Conservation (phyloP, 2,797 vertebrate species). For the Margarornis squamiger region DNA sequence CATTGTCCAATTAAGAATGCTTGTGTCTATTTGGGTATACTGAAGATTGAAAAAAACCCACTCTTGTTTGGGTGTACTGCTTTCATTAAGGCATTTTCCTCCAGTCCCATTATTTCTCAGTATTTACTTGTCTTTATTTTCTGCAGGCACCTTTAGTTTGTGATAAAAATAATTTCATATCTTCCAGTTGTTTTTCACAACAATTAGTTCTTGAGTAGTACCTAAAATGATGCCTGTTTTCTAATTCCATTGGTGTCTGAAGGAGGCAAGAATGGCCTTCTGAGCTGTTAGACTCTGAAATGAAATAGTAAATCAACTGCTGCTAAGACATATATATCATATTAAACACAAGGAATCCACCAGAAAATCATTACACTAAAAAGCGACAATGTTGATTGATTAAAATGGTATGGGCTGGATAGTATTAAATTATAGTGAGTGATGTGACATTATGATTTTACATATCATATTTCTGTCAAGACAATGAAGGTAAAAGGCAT, state of each 20-base stretch:
- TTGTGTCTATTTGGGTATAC: neutral
- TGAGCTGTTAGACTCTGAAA: constrained; percentile 68
- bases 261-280: constrained; percentile 69
- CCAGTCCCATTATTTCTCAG: constrained; percentile 1
- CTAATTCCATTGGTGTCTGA: constrained; percentile 68
- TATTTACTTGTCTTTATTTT: neutral
- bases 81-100: neutral
- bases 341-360: constrained; percentile 86
- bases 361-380: constrained; percentile 91
- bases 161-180: neutral
- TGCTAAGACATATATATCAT: constrained; percentile 91
- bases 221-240: constrained; percentile 62
- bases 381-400: constrained; percentile 95
- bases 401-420: constrained; percentile 90
- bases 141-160: neutral
- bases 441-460: constrained; percentile 97
- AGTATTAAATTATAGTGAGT: constrained; percentile 95
- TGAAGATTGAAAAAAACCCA: neutral
- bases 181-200: neutral
- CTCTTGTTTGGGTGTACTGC: neutral
- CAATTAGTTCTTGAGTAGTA: constrained; percentile 49
- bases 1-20: neutral
- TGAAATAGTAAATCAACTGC: constrained; percentile 87
- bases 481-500: constrained; percentile 93
- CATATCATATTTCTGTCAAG: constrained; percentile 97